Base-by-base conservation (phyloP, 2,113 vertebrate species). In the human (Homo sapiens) region DNA sequence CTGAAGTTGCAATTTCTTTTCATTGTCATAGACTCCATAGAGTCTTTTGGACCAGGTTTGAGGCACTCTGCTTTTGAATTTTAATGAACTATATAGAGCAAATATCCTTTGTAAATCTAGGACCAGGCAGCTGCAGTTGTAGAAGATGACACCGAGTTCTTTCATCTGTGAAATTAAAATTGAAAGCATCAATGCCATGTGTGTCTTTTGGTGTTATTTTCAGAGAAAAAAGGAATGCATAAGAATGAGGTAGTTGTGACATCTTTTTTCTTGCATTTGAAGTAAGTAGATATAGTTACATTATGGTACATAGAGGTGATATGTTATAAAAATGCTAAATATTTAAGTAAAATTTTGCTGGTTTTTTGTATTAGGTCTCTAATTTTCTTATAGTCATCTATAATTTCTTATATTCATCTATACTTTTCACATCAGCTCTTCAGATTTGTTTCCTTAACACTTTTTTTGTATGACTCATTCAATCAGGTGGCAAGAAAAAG, bases 71-170 rank as follows among this genome's bases (percentile, higher is more conserved):
- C 94, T 99, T 98, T 99, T 99, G 98, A 98, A 99, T 97, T 98
- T 98, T 93, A 99, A 94, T n/a, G 99, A 99, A 59, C 98, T 99
- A 16, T 99, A 99, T 48, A 99, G 87, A 98, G 99, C 98, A 96
- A 99, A 99, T 97, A 99, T 99, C 98, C 99, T 99, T 98, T 99
- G 99, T 92, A 99, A 99, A 97, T 99, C 99, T 98, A 99, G 98
- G 97, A 99, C 99, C 95, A 99, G 98, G 98, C 99, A 99, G 98
- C 99, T 99, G 98, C 99, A 99, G 98, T 99, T 99, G 98, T 99
- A 99, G 70, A 99, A 98, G 6, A 99, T 97, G 98, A 99, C 95
- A 0, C 99, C 99, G 52, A 99, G 99, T 97, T 99, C 99, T 98
- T 99, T 99, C 98, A 99, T 99, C 99, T 99, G 99, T 98, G 98